A percentile compares a stretch with the other conserved stretches of the same genome.
phyloP scores from a whole-genome alignment of 2,113 vertebrate species.

The Anguilla rostrata region DNA sequence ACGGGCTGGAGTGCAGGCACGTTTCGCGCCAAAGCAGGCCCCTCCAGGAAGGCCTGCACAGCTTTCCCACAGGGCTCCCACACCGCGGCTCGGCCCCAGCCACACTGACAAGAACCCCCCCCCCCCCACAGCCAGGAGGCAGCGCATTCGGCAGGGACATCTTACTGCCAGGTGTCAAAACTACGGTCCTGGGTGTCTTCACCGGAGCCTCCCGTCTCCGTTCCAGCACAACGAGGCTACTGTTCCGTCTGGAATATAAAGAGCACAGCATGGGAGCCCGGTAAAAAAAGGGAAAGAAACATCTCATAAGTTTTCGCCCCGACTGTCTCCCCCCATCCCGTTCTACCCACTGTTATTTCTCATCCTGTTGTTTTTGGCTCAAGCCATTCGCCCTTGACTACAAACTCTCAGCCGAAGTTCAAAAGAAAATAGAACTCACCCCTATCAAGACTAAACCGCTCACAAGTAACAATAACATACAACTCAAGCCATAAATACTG shows the following conservation, averaged over 20 bases:
- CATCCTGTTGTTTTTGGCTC: slow-evolving; percentile 61
- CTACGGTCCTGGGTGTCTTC: slow-evolving; percentile 21
- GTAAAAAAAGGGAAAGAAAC: slow-evolving; percentile 3
- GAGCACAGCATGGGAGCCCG: slow-evolving; percentile 15
- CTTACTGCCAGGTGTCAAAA: slow-evolving; percentile 49
- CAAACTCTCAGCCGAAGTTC: slow-evolving; percentile 29
- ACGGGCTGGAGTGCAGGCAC: slow-evolving; percentile 32
- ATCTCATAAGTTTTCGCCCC: slow-evolving; percentile 42
- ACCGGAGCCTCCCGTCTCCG: background rate
- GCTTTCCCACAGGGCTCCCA: slow-evolving; percentile 41
- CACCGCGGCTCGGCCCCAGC: background rate
- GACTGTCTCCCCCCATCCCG: slow-evolving; percentile 25
- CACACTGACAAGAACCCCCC: background rate
- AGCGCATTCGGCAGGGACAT: background rate
- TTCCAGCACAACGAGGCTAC: slow-evolving; percentile 47
- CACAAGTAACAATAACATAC: slow-evolving; percentile 11
- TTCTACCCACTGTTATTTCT: slow-evolving; percentile 50
- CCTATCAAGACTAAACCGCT: slow-evolving; percentile 6
- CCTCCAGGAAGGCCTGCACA: slow-evolving; percentile 34
- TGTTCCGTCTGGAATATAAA: slow-evolving; percentile 45
- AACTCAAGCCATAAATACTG: background rate
- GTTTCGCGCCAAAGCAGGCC: slow-evolving; percentile 28
- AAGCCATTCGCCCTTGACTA: background rate
- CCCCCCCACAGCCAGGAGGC: background rate
- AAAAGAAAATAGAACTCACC: slow-evolving; percentile 35